Evolutionary conservation across 1,140 invertebrate genomes (phyloP).

Genomic region (Cherax quadricarinatus): DNA sequence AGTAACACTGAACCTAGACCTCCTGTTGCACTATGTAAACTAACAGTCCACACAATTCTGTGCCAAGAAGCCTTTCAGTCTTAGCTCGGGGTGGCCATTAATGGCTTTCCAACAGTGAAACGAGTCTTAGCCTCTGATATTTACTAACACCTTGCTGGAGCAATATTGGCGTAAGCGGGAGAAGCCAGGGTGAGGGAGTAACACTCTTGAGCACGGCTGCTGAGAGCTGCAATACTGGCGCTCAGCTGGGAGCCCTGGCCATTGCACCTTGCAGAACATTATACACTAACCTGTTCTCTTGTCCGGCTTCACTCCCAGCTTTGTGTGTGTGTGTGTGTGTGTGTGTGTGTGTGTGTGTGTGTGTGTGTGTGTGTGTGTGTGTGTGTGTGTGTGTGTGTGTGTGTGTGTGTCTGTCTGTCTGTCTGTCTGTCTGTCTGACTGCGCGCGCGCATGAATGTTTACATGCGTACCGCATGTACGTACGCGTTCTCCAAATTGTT

Average conservation of each 20-base stretch:
- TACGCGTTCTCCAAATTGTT: too few relatives aligned
- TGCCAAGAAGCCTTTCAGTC: too few relatives aligned
- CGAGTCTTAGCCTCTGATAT: background rate
- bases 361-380: constrained; percentile 42
- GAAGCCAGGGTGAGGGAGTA: background rate
- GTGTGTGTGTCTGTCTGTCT: too few relatives aligned
- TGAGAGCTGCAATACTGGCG: background rate
- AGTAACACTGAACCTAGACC: too few relatives aligned
- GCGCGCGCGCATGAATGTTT: too few relatives aligned
- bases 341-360: constrained; percentile 48
- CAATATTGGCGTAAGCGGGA: background rate
- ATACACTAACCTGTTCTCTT: constrained; percentile 17
- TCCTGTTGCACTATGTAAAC: too few relatives aligned
- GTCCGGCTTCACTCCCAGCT: background rate
- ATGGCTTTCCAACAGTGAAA: background rate
- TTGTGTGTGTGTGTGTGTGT: background rate
- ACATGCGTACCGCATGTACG: too few relatives aligned
- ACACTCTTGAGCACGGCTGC: background rate
- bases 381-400: background rate
- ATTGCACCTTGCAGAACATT: constrained; percentile 28
- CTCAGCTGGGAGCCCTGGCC: background rate
- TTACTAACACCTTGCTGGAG: constrained; percentile 25
- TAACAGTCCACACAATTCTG: too few relatives aligned
- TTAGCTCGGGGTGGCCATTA: too few relatives aligned
- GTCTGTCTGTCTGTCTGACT: too few relatives aligned